Base-by-base conservation (phyloP, 1,140 invertebrate species). In the Drosophila nigromelanica region DNA sequence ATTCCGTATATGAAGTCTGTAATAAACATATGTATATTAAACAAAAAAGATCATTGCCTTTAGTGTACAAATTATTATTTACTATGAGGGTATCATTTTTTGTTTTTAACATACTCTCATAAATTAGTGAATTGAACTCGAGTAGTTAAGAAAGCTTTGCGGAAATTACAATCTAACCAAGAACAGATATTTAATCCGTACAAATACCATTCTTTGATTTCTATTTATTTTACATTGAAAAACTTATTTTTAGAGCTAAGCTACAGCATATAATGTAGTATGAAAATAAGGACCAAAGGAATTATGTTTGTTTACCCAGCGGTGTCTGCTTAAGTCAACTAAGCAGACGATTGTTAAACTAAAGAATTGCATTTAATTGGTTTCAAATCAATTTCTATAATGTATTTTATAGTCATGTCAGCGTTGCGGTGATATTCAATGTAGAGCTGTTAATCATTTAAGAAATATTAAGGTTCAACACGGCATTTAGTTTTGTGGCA, bases 201-300 rank as follows among this genome's bases (percentile, higher is more conserved):
- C 61, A 60, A 6, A 62, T 82, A 82, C 71, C 75, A 59, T 80
- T 71, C 66, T 67, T 86, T 76, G 68, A 76, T 64, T 78, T 68
- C 61, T 39, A 54, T 86, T 87, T 89, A 82, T 86, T 86, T 67
- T 87, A 86, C 82, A 86, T 69, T 76, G 63, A 82, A 73, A 87
- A 82, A 78, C 75, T 76, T 86, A 78, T 78, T 78, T 76, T 76
- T 73, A 86, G 68, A 82, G 63, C 82, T 86, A 86, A 89, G 82
- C 82, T 86, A 87, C 76, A 82, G 82, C 75, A 76, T 78, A 86
- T 78, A 62, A 73, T 86, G 82, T 87, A 78, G 78, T 73, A 82
- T 73, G 82, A 78, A 86, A 78, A 76, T 86, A 73, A 73, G 67
- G 58, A 76, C 63, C 50, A 69, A 48, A 67, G 69, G 50, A 40